A percentile compares a stretch with the other conserved stretches of the same genome.
Conservation (phyloP, 2,888 invertebrate genomes). For the Polydrusus tereticollis region DNA sequence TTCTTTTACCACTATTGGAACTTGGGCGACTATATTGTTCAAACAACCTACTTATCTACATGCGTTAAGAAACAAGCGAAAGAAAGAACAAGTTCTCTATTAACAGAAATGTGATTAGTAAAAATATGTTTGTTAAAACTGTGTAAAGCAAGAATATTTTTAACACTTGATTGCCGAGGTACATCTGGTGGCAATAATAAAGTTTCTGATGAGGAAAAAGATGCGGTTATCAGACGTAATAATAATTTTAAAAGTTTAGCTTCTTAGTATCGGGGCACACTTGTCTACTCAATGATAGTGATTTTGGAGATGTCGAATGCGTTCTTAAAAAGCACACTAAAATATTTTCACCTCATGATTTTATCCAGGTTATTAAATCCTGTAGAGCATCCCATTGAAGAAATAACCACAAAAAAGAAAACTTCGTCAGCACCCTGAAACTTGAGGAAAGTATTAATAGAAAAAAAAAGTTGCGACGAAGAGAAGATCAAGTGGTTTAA, state of each 20-base stretch:
- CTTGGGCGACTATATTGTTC: constrained; percentile 1
- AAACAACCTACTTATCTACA: constrained; percentile 13
- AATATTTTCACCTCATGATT: constrained; percentile 49
- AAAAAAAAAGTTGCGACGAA: constrained; percentile 32
- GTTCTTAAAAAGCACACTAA: constrained; percentile 48
- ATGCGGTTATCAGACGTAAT: constrained; percentile 1
- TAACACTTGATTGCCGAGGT: constrained; percentile 34
- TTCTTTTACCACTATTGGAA: constrained; percentile 23
- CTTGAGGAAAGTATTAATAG: constrained; percentile 46
- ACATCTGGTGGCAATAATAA: constrained; percentile 47
- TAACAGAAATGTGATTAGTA: constrained; percentile 5
- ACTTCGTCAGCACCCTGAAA: constrained; percentile 44
- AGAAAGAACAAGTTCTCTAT: background rate
- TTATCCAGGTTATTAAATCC: constrained; percentile 39
- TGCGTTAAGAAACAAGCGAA: background rate
- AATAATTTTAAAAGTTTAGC: constrained; percentile 39
- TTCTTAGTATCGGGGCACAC: constrained; percentile 53
- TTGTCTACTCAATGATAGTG: constrained; percentile 51
- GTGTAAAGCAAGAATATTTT: constrained; percentile 6
- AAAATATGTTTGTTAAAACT: constrained; percentile 26
- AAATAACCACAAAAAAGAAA: constrained; percentile 35
- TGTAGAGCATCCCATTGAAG: constrained; percentile 49
- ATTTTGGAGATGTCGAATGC: constrained; percentile 53
- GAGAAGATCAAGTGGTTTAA: too few species aligned
- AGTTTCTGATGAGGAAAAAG: constrained; percentile 52